Percentiles rank a stretch among this genome's conserved stretches.
Evolutionary conservation across 2,113 vertebrate genomes (phyloP).

Genomic region (Trichomycterus rosablanca): DNA sequence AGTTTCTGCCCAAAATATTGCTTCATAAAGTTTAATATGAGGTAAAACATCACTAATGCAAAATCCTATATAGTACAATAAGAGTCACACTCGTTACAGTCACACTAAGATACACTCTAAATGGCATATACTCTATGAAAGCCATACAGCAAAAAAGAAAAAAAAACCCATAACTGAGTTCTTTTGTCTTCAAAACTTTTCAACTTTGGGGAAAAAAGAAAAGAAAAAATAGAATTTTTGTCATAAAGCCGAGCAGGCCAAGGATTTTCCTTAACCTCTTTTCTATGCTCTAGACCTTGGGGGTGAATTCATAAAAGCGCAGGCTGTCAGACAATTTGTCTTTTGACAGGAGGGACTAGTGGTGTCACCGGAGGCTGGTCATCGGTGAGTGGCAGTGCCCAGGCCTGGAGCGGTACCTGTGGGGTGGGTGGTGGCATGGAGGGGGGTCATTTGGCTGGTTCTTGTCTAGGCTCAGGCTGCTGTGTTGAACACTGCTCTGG

Average conservation of each 20-base stretch:
- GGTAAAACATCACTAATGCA: too few species aligned
- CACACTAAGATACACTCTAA: too few species aligned
- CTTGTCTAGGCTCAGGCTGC: slow-evolving; percentile 1
- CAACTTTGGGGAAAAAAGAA: neutral
- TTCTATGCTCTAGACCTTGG: slow-evolving; percentile 48
- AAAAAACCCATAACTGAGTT: neutral
- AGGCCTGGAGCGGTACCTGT: slow-evolving; percentile 83
- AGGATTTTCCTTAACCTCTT: slow-evolving; percentile 78
- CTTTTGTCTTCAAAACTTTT: slow-evolving; percentile 11
- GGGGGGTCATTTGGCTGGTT: slow-evolving; percentile 43
- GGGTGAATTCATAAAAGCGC: slow-evolving; percentile 78
- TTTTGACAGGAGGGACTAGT: slow-evolving; percentile 82
- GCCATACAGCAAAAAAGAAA: neutral
- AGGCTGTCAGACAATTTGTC: slow-evolving; percentile 83
- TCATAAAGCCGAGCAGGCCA: slow-evolving; percentile 73
- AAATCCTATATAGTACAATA: too few species aligned
- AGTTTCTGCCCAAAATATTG: too few species aligned
- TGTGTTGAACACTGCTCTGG: slow-evolving; percentile 14
- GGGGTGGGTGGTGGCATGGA: slow-evolving; percentile 60
- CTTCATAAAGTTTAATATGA: too few species aligned
- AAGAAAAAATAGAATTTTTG: slow-evolving; percentile 29
- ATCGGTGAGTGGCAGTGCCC: slow-evolving; percentile 69
- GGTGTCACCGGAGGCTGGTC: slow-evolving; percentile 77
- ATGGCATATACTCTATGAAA: neutral
- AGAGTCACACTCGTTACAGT: too few species aligned